phyloP scores from a whole-genome alignment of 2,888 invertebrate species.

The Ichneumoninae sp. region DNA sequence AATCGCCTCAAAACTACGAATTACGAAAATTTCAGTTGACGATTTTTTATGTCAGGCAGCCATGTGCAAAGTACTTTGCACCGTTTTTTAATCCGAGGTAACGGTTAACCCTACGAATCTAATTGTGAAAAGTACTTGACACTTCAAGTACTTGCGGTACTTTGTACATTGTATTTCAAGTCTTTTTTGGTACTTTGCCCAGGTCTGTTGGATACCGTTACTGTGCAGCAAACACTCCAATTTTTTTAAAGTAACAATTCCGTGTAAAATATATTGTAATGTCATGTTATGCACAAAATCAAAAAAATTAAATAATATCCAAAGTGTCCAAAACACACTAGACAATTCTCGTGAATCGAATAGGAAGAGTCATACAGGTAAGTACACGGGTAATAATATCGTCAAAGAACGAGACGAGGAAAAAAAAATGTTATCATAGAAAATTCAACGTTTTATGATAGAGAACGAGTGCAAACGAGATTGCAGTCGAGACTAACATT shows the following conservation, averaged over 20 bases:
- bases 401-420: slow-evolving; percentile 14
- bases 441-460: slow-evolving; percentile 64
- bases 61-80: too few species aligned
- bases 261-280: slow-evolving; percentile 39
- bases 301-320: slow-evolving; percentile 6
- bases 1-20: too few species aligned
- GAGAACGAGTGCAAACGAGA: slow-evolving; percentile 40
- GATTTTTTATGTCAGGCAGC: too few species aligned
- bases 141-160: too few species aligned
- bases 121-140: too few species aligned
- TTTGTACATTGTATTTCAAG: too few species aligned
- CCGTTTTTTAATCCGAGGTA: too few species aligned
- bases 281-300: slow-evolving; percentile 15
- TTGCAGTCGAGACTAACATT: slow-evolving; percentile 50
- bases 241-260: slow-evolving; percentile 24
- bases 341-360: background rate
- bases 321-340: background rate
- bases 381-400: slow-evolving; percentile 11
- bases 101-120: too few species aligned
- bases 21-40: too few species aligned
- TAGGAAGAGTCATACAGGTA: slow-evolving; percentile 10
- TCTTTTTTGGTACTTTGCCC: too few species aligned
- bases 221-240: background rate
- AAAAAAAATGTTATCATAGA: slow-evolving; percentile 39
- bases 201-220: too few species aligned